Evolutionary conservation across 2,113 vertebrate genomes (phyloP).

Genomic region (Sinocyclocheilus grahami): DNA sequence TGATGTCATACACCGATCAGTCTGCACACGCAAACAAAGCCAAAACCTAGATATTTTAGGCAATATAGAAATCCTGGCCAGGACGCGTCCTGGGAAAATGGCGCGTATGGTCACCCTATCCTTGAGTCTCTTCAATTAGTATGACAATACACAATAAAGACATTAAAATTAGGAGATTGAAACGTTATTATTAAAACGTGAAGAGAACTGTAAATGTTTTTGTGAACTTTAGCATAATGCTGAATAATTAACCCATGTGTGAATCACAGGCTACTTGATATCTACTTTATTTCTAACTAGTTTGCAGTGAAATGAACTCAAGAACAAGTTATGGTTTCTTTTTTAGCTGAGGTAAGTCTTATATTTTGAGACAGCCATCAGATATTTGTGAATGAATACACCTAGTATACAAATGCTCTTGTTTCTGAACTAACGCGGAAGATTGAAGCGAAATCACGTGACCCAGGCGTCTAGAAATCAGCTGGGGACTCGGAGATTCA

Average conservation of each 20-base stretch:
- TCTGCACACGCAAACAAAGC: too few relatives aligned
- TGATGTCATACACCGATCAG: too few relatives aligned
- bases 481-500: constrained; percentile 23
- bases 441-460: constrained; percentile 30
- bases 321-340: neutral
- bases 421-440: neutral
- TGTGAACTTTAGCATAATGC: neutral
- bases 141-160: too few relatives aligned
- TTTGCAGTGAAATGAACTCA: neutral
- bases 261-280: neutral
- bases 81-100: too few relatives aligned
- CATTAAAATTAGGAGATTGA: neutral
- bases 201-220: neutral
- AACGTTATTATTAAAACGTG: neutral
- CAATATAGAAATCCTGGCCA: too few relatives aligned
- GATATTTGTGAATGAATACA: neutral
- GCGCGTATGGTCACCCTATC: too few relatives aligned
- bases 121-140: neutral
- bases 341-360: neutral
- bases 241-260: neutral
- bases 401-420: too few relatives aligned
- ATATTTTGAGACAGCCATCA: neutral
- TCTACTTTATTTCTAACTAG: neutral
- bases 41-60: too few relatives aligned
- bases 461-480: constrained; percentile 40